Evolutionary conservation across 2,888 invertebrate species (phyloP).

Genomic region (Nycteola revayana): DNA sequence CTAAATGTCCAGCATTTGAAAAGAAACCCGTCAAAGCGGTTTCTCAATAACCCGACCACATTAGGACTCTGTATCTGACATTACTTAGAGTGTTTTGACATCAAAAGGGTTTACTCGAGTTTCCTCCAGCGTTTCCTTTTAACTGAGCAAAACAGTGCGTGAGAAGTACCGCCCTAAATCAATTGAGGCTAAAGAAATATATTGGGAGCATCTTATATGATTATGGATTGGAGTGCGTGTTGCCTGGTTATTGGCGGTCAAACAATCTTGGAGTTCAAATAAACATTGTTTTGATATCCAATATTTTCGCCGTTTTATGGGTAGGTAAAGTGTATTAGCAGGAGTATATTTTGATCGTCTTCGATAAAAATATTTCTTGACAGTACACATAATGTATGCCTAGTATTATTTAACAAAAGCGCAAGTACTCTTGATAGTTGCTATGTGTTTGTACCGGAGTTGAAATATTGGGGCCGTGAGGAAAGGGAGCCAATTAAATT

Average conservation of each 20-base stretch:
- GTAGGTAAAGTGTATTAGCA: too few species aligned
- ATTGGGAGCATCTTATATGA: constrained; percentile 16
- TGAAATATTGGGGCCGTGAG: too few species aligned
- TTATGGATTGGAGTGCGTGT: constrained; percentile 2
- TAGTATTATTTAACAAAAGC: too few species aligned
- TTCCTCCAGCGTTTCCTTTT: constrained; percentile 22
- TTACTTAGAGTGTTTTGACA: constrained; percentile 20
- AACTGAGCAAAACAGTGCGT: constrained; percentile 19
- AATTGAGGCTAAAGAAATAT: constrained; percentile 20
- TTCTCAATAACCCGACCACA: constrained; percentile 13
- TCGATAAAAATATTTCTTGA: not conserved
- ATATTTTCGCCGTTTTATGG: too few species aligned
- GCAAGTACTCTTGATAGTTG: too few species aligned
- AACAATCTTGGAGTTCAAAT: too few species aligned
- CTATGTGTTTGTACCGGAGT: too few species aligned
- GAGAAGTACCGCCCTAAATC: constrained; percentile 27
- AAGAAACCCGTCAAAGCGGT: not conserved
- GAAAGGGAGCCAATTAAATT: too few species aligned
- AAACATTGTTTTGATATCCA: not conserved
- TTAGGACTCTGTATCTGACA: constrained; percentile 20
- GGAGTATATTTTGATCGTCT: too few species aligned
- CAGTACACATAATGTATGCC: too few species aligned
- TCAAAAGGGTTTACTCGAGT: constrained; percentile 29
- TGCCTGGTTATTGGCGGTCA: not conserved
- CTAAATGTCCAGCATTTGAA: not conserved